A percentile compares a stretch with the other conserved stretches of the same genome.
These are phyloP conservation scores for Scalopus aquaticus DNA, from an alignment of 2,113 vertebrate species.

Conservation along the genomic window DNA sequence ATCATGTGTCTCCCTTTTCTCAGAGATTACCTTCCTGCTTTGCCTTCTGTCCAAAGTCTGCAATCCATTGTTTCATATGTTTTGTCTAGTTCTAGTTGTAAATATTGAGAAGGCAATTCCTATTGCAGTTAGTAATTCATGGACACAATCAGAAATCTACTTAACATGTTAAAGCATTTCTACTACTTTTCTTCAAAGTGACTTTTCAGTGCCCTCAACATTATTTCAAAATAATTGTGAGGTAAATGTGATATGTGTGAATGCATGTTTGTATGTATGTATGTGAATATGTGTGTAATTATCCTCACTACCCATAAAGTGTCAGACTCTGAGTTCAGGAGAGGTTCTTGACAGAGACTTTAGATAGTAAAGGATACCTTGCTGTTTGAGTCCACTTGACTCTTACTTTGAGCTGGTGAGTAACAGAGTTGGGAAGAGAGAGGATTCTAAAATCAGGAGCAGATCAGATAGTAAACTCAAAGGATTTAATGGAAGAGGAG, in stretches of 20 bases:
- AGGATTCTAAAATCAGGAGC: not conserved
- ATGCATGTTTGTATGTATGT: not conserved
- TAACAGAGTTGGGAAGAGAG: not conserved
- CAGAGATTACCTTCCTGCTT: not conserved
- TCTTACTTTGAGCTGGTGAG: not conserved
- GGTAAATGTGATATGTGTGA: not conserved
- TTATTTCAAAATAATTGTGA: conserved; percentile 12
- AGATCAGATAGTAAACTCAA: not conserved
- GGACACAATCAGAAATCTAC: not conserved
- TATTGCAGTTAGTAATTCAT: not conserved
- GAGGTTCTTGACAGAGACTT: not conserved
- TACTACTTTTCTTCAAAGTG: not conserved
- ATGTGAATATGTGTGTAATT: not conserved
- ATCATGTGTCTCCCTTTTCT: not conserved
- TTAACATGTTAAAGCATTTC: not conserved
- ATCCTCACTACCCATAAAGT: not conserved
- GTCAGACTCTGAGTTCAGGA: not conserved
- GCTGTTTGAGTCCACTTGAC: not conserved
- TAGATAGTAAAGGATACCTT: not conserved
- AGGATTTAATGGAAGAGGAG: not conserved
- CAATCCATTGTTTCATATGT: not conserved
- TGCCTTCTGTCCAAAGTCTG: not conserved
- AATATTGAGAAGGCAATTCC: not conserved
- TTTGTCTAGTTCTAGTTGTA: not conserved
- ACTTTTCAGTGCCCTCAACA: not conserved